Conservation (phyloP, 2,888 invertebrate genomes). For the Eulithis testata region DNA sequence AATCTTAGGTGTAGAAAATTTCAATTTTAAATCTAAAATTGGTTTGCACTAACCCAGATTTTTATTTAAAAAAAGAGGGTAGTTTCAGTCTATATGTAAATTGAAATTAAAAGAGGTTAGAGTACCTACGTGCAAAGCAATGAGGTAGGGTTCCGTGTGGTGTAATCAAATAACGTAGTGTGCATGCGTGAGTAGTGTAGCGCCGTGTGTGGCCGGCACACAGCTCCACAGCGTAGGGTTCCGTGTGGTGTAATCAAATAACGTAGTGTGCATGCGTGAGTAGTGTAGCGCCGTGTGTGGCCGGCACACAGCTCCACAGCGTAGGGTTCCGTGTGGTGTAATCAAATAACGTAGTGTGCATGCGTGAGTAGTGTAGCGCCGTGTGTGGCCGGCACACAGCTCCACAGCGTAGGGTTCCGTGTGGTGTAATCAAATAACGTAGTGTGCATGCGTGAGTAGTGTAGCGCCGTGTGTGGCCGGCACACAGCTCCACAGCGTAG, state of each 20-base stretch:
- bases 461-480: constrained; percentile 69
- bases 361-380: constrained; percentile 53
- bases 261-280: constrained; percentile 21
- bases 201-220: constrained; percentile 69
- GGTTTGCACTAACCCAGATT: too few species aligned
- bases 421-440: constrained; percentile 1
- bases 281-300: constrained; percentile 63
- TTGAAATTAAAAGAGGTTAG: too few species aligned
- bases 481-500: too few species aligned
- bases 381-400: constrained; percentile 67
- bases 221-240: constrained; percentile 43
- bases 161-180: constrained; percentile 4
- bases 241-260: constrained; percentile 2
- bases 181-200: constrained; percentile 40
- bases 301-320: constrained; percentile 69
- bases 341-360: constrained; percentile 7
- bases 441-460: constrained; percentile 25
- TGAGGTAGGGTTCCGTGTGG: neutral
- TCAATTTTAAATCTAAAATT: too few species aligned
- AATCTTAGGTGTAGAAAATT: too few species aligned
- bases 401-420: neutral
- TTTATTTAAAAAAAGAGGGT: too few species aligned
- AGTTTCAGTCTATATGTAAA: too few species aligned
- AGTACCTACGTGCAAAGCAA: too few species aligned
- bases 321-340: neutral